phyloP scores from a whole-genome alignment of 2,113 vertebrate species.

The Plectropomus leopardus region DNA sequence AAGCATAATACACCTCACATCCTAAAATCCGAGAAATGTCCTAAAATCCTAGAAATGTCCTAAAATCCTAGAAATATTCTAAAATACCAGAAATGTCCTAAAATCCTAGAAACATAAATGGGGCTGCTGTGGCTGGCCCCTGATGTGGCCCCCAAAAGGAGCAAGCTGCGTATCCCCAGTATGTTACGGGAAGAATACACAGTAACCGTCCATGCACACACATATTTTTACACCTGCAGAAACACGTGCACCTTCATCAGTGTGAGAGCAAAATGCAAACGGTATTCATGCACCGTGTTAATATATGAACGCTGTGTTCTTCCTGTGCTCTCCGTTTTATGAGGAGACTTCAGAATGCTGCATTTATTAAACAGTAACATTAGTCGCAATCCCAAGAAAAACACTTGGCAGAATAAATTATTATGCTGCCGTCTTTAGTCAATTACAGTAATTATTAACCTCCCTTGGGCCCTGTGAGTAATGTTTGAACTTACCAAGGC shows the following conservation, averaged over 20 bases:
- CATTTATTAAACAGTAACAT: constrained; percentile 52
- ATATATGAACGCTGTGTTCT: constrained; percentile 29
- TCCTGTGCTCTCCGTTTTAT: constrained; percentile 17
- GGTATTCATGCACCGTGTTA: constrained; percentile 10
- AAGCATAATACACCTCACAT: no score
- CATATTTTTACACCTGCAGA: neutral
- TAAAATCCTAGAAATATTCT: no score
- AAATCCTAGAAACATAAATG: no score
- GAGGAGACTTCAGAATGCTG: neutral
- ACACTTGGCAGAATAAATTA: constrained; percentile 64
- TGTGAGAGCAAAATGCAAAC: constrained; percentile 17
- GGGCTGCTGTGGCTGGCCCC: no score
- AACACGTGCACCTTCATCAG: constrained; percentile 7
- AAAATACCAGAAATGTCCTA: no score
- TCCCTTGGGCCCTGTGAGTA: constrained; percentile 66
- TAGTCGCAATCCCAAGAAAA: constrained; percentile 63
- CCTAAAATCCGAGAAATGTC: no score
- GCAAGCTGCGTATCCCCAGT: no score
- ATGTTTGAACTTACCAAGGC: constrained; percentile 69
- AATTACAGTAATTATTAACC: constrained; percentile 77
- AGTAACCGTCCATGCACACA: neutral
- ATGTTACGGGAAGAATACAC: no score
- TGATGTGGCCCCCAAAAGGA: no score
- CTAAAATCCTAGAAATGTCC: no score
- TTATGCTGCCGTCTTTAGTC: constrained; percentile 62